Evolutionary conservation across 2,113 vertebrate genomes (phyloP), one percentile per base, ranked within the genome.

Genomic region (Parotia lawesii): DNA sequence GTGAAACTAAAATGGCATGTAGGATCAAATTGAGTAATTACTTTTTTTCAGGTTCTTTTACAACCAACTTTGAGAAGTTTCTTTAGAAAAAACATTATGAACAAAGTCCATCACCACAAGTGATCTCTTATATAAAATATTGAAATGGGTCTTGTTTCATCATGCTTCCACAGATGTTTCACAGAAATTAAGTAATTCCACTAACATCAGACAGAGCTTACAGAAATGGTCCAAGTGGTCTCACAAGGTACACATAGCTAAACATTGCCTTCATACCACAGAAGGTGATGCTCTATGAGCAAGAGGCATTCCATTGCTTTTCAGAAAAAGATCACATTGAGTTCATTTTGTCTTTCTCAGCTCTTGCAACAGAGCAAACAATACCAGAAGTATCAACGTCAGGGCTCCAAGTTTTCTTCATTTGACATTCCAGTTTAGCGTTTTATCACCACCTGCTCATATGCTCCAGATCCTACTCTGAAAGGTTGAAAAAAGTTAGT

Each of bases 371-470:
- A 48, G 91, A 95, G 78, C 48, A 70, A 82, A 66, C 51, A 37
- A 12, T 20, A 67, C 2, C 37, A 61, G 76, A 75, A 67, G 9
- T 48, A 58, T 54, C 67, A 79, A 22, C 1, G 7, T 19, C 57
- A 77, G 44, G 61, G 33, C 29, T 89, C 40, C 67, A 47, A 5
- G 54, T 67, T 87, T 62, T 92, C 93, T 14, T 80, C 11, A 5
- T 20, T 6, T 35, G 71, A 56, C 21, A 23, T 87, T 84, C 66
- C 77, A 71, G 90, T 95, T 97, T 98, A 99, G 87, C 96, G 98
- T 97, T 99, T 99, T 94, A 99, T 99, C 97, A 99, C 98, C 80
- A 99, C 99, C 98, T 99, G 99, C 95, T 99, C 99, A 73, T 98
- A 99, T 35, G 98, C 98, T 96, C 99, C 99, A 85, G 98, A 98